These are phyloP conservation scores for Lochmaea capreae DNA, from an alignment of 2,888 invertebrate species.

Conservation along the genomic window DNA sequence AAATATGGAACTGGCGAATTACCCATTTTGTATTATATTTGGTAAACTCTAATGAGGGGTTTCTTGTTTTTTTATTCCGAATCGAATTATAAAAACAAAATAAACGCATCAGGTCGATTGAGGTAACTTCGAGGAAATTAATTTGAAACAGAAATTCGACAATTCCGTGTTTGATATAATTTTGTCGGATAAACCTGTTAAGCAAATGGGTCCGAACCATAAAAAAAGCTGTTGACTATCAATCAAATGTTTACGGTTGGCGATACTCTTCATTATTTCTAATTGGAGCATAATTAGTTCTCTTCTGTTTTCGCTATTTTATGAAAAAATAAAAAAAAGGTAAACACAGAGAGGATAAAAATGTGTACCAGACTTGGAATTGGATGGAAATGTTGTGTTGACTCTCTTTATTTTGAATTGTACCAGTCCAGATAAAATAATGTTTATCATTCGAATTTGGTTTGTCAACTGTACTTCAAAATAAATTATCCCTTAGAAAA, in stretches of 20 bases:
- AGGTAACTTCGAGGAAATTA: not conserved
- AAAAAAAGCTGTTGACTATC: constrained; percentile 29
- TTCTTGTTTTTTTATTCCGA: too few relatives aligned
- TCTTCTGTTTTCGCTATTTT: constrained; percentile 24
- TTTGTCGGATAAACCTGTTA: constrained; percentile 18
- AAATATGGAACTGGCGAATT: too few relatives aligned
- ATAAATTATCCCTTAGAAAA: too few relatives aligned
- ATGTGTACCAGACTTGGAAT: too few relatives aligned
- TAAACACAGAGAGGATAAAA: not conserved
- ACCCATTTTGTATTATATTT: too few relatives aligned
- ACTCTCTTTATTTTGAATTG: too few relatives aligned
- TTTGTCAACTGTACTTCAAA: too few relatives aligned
- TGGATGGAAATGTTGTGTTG: too few relatives aligned
- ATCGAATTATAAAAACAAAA: too few relatives aligned
- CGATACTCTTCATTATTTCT: constrained; percentile 29
- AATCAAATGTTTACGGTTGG: constrained; percentile 35
- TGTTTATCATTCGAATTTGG: too few relatives aligned
- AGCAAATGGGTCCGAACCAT: not conserved
- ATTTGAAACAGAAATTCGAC: constrained; percentile 7
- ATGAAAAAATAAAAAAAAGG: not conserved
- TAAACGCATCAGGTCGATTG: not conserved
- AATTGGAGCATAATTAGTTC: constrained; percentile 31
- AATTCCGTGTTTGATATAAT: constrained; percentile 18
- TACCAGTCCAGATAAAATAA: too few relatives aligned
- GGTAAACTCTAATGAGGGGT: too few relatives aligned